Base-by-base conservation (phyloP, 2,113 vertebrate species). In the Apodemus sylvaticus region DNA sequence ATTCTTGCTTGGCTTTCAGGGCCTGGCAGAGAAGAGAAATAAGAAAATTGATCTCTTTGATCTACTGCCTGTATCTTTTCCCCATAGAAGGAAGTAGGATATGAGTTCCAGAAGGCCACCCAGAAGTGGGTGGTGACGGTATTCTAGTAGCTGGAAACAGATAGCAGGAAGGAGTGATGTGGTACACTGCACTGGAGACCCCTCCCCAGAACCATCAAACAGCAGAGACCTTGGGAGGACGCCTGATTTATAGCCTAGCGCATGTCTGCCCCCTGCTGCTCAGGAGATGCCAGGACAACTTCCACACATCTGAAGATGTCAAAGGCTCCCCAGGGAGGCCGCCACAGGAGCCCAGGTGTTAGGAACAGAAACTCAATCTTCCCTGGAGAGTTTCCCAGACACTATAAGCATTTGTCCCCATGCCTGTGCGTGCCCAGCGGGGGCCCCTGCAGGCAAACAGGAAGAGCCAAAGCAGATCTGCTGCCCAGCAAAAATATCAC, bases 291-390 rank as follows among this genome's bases (percentile, higher is more conserved):
- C 1, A 0, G 26, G 31, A n/a, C 48, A 48, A 86, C 31, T 20
- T 14, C 26, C 58, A 60, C 8, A 3, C 12, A 12, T 64, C 55
- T 31, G 78, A 86, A 82, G 79, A 74, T 34, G 58, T 42, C 74
- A 58, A 53, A 51, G 34, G 66, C 39, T 82, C 86, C 70, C 2
- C 0, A 45, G 31, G 62, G 70, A 94, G 76, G 76, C 91, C 51
- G 42, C 24, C 31, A 6, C 0, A 0, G 51, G 53, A 76, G 60
- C 39, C 39, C 87, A 78, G 74, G 76, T 82, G 45, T 64, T 66
- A 77, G 92, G 45, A 71, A 48, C 77, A 81, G 86, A 68, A 78
- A 87, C 74, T 22, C 48, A 64, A 92, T n/a, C 68, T 78, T 93
- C 76, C 81, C 88, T n/a, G 11, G 55, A 86, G 87, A 82, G 91